Evolutionary conservation across 2,888 invertebrate genomes (phyloP), one percentile per base, ranked within the genome.

Genomic region (Oligia latruncula): DNA sequence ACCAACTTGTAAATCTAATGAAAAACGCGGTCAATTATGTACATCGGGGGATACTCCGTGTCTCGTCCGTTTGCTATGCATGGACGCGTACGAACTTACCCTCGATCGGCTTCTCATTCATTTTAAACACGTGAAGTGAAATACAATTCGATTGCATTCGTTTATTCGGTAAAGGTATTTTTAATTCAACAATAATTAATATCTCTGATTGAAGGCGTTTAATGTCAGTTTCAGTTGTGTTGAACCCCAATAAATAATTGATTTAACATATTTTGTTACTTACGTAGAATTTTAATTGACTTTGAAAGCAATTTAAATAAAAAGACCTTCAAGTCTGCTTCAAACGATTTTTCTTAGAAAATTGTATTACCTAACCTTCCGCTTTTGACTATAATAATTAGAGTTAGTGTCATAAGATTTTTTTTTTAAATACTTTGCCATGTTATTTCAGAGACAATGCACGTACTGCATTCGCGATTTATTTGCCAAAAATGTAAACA

Each of bases 1-100:
- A 85, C 85, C 13, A 77, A 81, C 58, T 68, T 81, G 23, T 52
- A 52, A 46, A 71, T 72, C 46, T 84, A 83, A 81, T 83, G 68
- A 85, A 81, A 85, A 81, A 72, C 29, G 49, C 52, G 82, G 46
- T 60, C 83, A 60, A 49, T 35, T 49, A 58, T 62, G 65, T 43
- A 58, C 1, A 23, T 35, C 49, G 23, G 1, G n/a, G 15, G 40
- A 40, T 40, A 43, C 23, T 60, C n/a, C 49, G 40, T 49, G 35
- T 64, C 52, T 55, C 40, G 55, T 29, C 58, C 46, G 17, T 52
- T 82, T 70, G 58, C 43, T 80, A 70, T 73, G 58, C 82, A 80
- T 52, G 8, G 66, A 46, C 17, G 40, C 52, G 11, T 74, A 60
- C 20, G 55, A 58, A 13, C 23, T 43, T 29, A 11, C 1, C 11